Evolutionary conservation across 2,888 invertebrate genomes (phyloP).

Genomic region (Melieria omissa): DNA sequence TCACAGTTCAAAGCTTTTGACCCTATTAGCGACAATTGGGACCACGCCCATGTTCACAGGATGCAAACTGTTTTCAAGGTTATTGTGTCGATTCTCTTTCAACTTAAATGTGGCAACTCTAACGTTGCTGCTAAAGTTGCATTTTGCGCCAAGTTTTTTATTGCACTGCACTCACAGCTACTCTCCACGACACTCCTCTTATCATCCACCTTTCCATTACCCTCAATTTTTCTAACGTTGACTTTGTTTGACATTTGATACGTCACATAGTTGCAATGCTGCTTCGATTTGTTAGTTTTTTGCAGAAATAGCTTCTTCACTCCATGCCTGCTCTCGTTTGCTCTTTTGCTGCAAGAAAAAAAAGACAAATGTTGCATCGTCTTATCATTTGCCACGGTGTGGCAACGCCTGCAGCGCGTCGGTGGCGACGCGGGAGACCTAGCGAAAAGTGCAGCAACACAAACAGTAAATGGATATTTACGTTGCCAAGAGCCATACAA

Average conservation of each 20-base stretch:
- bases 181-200: too few relatives aligned
- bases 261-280: conserved; percentile 43
- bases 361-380: background rate
- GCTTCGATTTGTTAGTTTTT: conserved; percentile 40
- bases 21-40: too few relatives aligned
- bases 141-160: too few relatives aligned
- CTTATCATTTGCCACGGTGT: background rate
- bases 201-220: background rate
- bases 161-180: too few relatives aligned
- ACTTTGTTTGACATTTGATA: conserved; percentile 45
- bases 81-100: too few relatives aligned
- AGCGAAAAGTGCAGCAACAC: background rate
- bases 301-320: conserved; percentile 11
- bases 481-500: conserved; percentile 30
- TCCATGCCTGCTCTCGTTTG: background rate
- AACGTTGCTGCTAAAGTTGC: too few relatives aligned
- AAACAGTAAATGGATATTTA: conserved; percentile 30
- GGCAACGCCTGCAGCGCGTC: background rate
- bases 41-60: too few relatives aligned
- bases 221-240: conserved; percentile 14
- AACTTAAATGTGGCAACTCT: too few relatives aligned
- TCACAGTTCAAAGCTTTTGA: too few relatives aligned
- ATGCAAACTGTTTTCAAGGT: too few relatives aligned
- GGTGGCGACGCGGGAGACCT: background rate
- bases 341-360: background rate